Evolutionary conservation across 2,113 vertebrate genomes (phyloP), one percentile per base, ranked within the genome.

Genomic region (Euleptes europaea): DNA sequence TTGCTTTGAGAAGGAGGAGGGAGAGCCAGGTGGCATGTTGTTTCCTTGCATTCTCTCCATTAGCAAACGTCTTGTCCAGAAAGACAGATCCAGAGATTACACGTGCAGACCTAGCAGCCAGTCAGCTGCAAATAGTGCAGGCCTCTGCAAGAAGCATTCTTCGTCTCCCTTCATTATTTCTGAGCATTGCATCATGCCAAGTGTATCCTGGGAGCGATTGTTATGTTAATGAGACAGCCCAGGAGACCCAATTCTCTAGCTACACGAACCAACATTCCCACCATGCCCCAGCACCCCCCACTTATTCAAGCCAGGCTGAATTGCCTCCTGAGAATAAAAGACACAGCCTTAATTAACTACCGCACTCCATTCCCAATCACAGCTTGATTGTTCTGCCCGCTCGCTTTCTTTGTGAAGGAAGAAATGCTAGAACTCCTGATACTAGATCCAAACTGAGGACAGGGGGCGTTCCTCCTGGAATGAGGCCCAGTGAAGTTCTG

Each of bases 191-290:
- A 96, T 97, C 96, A 95, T 94, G 89, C 95, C 93, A 84, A 96
- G 96, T 95, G 95, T 95, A 97, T 96, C 97, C 96, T 95, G 95
- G 95, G 95, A 92, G 66, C 89, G 85, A 95, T 97, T 98, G 97
- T 98, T 88, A 98, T 98, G 97, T 89, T 96, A 97, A 98, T 97
- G 78, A 76, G 63, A 92, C 90, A 35, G 88, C 88, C 92, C 93
- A 49, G 33, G 86, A 90, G 94, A 82, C 88, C 80, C 92, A 94
- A 86, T 89, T 94, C 94, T 93, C 93, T 92, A 40, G 92, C 71
- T 93, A 85, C 90, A 33, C 47, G 51, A 86, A 92, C 95, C 96
- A 94, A 96, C 96, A 96, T 97, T 98, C 97, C 97, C 97, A 97
- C 96, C 97, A 88, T 93, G 94, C 95, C 85, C 93, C 26, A 87